Percentiles rank a stretch among this genome's conserved stretches.
Evolutionary conservation across 2,888 invertebrate species (phyloP).

Genomic region (Volucella zonaria): DNA sequence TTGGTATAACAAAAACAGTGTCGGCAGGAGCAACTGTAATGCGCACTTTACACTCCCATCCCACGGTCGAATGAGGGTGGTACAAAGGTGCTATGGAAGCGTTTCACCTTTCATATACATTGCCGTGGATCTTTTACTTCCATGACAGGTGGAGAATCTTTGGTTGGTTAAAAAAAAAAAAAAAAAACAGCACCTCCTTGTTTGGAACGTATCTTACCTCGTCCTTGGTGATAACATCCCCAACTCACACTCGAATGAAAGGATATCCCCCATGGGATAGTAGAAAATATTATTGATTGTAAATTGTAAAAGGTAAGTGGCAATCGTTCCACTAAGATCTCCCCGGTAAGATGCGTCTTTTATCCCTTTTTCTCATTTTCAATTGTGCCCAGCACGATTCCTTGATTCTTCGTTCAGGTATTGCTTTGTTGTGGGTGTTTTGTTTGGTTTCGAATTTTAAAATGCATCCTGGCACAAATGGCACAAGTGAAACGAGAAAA

Average conservation of each 20-base stretch:
- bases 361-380: constrained; percentile 4
- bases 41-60: constrained; percentile 37
- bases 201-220: constrained; percentile 33
- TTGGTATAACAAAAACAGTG: no score
- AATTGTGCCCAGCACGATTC: neutral
- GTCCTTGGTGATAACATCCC: neutral
- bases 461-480: neutral
- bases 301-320: constrained; percentile 64
- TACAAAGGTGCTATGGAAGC: neutral
- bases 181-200: neutral
- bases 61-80: neutral
- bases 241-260: neutral
- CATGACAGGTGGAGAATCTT: constrained; percentile 2
- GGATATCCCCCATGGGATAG: neutral
- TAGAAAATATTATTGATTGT: constrained; percentile 66
- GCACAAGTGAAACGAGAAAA: neutral
- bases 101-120: constrained; percentile 14
- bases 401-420: neutral
- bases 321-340: constrained; percentile 49
- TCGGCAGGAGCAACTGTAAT: constrained; percentile 50
- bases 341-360: constrained; percentile 18
- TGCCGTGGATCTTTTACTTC: no score
- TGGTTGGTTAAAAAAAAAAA: constrained; percentile 39
- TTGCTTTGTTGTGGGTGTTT: neutral
- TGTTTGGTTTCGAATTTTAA: neutral